Conservation (phyloP, 1,140 invertebrate genomes). For the Nixonia krombeini region DNA sequence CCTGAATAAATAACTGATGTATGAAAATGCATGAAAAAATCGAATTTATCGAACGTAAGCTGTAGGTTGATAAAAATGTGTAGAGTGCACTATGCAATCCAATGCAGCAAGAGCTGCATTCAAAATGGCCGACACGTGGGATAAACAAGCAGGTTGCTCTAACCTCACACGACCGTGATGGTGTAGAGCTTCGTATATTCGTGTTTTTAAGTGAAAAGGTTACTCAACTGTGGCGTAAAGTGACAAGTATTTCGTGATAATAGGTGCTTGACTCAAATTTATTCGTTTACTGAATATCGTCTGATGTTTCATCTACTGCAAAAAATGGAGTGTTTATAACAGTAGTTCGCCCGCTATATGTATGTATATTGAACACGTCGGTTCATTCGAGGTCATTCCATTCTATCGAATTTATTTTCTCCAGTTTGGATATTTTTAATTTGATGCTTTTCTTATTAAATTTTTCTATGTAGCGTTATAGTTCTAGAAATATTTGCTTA, state of each 20-base stretch:
- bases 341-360: slow-evolving; percentile 19
- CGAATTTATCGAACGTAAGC: not conserved
- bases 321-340: slow-evolving; percentile 49
- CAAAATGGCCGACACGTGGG: slow-evolving; percentile 64
- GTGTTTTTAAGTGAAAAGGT: slow-evolving; percentile 15
- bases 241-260: not conserved
- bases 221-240: not conserved
- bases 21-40: not conserved
- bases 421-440: not conserved
- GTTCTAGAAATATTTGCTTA: no score
- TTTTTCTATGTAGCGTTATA: no score
- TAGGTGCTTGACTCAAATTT: not conserved
- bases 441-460: not conserved
- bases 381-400: slow-evolving; percentile 58
- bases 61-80: not conserved
- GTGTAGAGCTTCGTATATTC: slow-evolving; percentile 9
- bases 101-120: slow-evolving; percentile 43
- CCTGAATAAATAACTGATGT: no score
- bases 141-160: slow-evolving; percentile 66
- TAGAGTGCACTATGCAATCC: slow-evolving; percentile 12
- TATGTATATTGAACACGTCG: slow-evolving; percentile 48
- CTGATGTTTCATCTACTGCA: not conserved
- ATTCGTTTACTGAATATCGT: not conserved
- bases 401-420: slow-evolving; percentile 12
- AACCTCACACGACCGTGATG: slow-evolving; percentile 57